phyloP scores from a whole-genome alignment of 2,113 vertebrate genomes.

The Struthio camelus region DNA sequence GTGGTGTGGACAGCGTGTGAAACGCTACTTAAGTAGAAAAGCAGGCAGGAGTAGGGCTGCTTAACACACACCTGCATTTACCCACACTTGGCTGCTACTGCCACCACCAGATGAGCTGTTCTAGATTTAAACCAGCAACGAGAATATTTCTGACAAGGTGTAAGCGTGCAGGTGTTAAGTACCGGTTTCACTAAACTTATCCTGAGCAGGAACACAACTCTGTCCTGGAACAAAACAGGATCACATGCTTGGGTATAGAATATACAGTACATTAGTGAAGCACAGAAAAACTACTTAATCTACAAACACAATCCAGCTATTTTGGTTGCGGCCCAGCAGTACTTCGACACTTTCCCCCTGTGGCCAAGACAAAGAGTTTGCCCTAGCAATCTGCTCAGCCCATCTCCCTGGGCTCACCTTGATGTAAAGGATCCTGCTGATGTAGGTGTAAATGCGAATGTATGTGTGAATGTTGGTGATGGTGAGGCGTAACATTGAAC shows the following conservation, averaged over 20 bases:
- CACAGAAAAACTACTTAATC: neutral
- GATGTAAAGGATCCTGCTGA: constrained; percentile 97
- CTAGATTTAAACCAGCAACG: neutral
- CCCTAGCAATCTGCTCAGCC: rapidly evolving
- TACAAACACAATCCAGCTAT: neutral
- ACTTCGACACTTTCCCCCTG: neutral
- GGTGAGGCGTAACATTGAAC: constrained; percentile 99
- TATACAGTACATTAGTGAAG: neutral
- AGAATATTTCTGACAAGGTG: neutral
- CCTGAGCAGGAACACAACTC: neutral
- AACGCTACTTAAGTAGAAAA: too few species aligned
- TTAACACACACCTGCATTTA: neutral
- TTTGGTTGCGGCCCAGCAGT: neutral
- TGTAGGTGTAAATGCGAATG: constrained; percentile 99
- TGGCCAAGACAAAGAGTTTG: neutral
- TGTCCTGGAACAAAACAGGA: too few species aligned
- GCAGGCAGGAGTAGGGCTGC: too few species aligned
- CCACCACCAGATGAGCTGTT: neutral
- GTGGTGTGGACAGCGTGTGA: neutral
- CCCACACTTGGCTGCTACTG: neutral
- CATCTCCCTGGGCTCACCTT: constrained; percentile 81
- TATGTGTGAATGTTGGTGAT: constrained; percentile 99
- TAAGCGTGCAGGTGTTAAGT: too few species aligned
- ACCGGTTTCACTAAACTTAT: neutral
- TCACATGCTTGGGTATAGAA: neutral